Evolutionary conservation across 1,140 invertebrate species (phyloP).

Genomic region (Listronotus oregonensis): DNA sequence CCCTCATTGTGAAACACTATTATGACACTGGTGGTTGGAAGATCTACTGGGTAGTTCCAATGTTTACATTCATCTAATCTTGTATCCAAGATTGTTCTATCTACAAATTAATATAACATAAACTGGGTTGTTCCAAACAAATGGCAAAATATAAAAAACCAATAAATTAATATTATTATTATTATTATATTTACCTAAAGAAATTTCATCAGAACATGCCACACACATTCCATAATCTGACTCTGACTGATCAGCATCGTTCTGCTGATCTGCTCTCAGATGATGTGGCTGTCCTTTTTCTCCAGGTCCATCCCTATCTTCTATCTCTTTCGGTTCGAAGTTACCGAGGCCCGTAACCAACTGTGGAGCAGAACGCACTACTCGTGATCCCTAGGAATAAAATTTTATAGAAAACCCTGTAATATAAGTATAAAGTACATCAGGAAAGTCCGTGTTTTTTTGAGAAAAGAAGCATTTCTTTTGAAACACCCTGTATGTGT

Average conservation of each 20-base stretch:
- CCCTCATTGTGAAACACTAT: constrained; percentile 99
- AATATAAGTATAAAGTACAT: too few species aligned
- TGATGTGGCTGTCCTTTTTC: constrained; percentile 80
- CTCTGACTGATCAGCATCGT: constrained; percentile 74
- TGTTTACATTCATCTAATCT: constrained; percentile 89
- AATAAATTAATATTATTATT: too few species aligned
- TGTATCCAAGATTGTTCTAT: constrained; percentile 83
- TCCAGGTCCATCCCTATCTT: constrained; percentile 75
- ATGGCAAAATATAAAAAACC: too few species aligned
- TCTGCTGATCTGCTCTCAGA: constrained; percentile 73
- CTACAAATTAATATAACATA: constrained; percentile 2
- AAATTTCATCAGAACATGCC: constrained; percentile 93
- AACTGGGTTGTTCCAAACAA: too few species aligned
- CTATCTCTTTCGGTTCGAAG: constrained; percentile 71
- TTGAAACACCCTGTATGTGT: too few species aligned
- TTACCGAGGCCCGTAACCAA: constrained; percentile 59
- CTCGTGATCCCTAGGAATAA: constrained; percentile 17
- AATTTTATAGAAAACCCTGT: too few species aligned
- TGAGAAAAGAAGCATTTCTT: too few species aligned
- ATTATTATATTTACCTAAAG: constrained; percentile 32
- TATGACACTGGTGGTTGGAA: constrained; percentile 93
- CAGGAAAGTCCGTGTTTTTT: too few species aligned
- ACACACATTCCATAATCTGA: constrained; percentile 97
- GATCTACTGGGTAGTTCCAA: constrained; percentile 91
- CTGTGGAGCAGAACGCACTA: constrained; percentile 41